Conservation (phyloP, 2,888 invertebrate genomes). For the Eilema depressum region DNA sequence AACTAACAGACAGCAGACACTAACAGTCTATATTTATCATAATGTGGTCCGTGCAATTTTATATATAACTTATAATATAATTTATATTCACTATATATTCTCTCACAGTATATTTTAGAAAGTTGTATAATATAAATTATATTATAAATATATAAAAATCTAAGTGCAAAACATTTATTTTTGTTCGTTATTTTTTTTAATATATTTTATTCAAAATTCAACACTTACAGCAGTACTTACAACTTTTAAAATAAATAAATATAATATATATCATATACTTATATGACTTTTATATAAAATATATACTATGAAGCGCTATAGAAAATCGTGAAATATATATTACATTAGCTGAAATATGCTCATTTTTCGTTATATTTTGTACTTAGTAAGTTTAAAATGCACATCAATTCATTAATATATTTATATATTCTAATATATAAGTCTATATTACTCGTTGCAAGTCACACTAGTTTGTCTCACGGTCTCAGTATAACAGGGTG, state of each 20-base stretch:
- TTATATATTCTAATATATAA: conserved; percentile 8
- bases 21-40: conserved; percentile 25
- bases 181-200: conserved; percentile 34
- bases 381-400: conserved; percentile 13
- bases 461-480: conserved; percentile 34
- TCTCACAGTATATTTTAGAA: not conserved
- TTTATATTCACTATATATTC: not conserved
- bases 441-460: conserved; percentile 31
- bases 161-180: conserved; percentile 46
- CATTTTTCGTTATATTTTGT: conserved; percentile 9
- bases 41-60: conserved; percentile 34
- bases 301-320: conserved; percentile 30
- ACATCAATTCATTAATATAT: conserved; percentile 7
- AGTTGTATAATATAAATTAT: conserved; percentile 19
- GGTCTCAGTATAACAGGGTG: conserved; percentile 22
- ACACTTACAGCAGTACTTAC: conserved; percentile 45
- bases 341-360: not conserved
- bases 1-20: conserved; percentile 7
- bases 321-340: not conserved
- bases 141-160: conserved; percentile 27
- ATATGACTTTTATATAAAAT: conserved; percentile 32
- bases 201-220: conserved; percentile 48
- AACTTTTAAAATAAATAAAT: conserved; percentile 29
- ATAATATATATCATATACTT: not conserved
- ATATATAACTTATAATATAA: conserved; percentile 19